Evolutionary conservation across 1,140 invertebrate genomes (phyloP).

Genomic region (Aporrectodea caliginosa): DNA sequence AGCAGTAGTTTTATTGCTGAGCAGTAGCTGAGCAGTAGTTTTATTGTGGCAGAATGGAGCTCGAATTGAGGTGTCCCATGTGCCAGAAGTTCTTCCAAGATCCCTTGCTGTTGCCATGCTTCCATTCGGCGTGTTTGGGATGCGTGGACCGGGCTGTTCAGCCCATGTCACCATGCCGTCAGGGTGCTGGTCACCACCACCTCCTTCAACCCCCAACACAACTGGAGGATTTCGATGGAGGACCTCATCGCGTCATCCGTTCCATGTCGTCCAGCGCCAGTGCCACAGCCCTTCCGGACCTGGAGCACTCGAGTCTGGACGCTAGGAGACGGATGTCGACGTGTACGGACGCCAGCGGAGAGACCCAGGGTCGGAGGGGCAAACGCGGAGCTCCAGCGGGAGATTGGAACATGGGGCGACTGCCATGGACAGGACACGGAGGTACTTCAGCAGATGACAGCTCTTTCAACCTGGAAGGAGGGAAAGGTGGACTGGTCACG

Average conservation of each 20-base stretch:
- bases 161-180: constrained; percentile 45
- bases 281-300: not conserved
- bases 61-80: constrained; percentile 74
- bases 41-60: constrained; percentile 50
- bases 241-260: not conserved
- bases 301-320: not conserved
- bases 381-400: constrained; percentile 33
- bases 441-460: constrained; percentile 51
- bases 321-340: not conserved
- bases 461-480: not conserved
- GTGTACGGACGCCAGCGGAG: constrained; percentile 34
- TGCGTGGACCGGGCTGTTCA: constrained; percentile 56
- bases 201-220: no score
- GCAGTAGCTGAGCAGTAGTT: no score
- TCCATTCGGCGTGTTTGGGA: constrained; percentile 58
- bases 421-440: constrained; percentile 62
- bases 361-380: constrained; percentile 5
- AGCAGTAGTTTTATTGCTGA: no score
- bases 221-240: not conserved
- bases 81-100: constrained; percentile 66
- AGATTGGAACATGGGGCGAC: constrained; percentile 38
- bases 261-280: not conserved
- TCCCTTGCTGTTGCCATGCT: constrained; percentile 59
- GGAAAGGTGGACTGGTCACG: not conserved
- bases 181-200: no score